These are phyloP conservation scores for Kryptolebias ocellatus DNA, from an alignment of 2,797 vertebrate species.

Conservation along the genomic window DNA sequence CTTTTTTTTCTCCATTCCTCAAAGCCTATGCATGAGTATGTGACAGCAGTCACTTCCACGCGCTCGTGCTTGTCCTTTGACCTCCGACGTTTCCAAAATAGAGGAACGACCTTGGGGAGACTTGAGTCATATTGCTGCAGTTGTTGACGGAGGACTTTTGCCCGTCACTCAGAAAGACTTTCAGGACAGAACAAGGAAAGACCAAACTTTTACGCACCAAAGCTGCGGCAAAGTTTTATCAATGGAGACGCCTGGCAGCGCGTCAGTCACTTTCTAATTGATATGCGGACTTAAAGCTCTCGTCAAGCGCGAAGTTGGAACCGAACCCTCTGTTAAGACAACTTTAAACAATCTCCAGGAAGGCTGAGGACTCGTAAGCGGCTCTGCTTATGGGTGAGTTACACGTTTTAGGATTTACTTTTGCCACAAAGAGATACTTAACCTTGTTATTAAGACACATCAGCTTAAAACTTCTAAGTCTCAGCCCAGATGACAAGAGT, in stretches of 20 bases:
- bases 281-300: constrained; percentile 5
- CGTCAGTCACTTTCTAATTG: constrained; percentile 2
- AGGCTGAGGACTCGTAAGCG: neutral
- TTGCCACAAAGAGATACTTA: neutral
- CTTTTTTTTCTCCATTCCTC: constrained; percentile 5
- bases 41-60: constrained; percentile 50
- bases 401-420: neutral
- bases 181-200: constrained; percentile 1
- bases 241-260: neutral
- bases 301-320: constrained; percentile 20
- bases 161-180: constrained; percentile 30
- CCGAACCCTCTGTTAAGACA: neutral
- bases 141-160: constrained; percentile 54
- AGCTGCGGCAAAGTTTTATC: neutral
- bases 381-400: constrained; percentile 51
- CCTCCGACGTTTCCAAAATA: constrained; percentile 70
- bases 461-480: neutral
- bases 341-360: neutral
- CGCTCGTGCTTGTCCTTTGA: constrained; percentile 61
- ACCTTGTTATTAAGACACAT: neutral
- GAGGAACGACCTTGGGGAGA: constrained; percentile 56
- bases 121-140: constrained; percentile 43
- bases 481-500: neutral
- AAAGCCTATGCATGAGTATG: constrained; percentile 10
- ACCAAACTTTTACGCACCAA: neutral